These are phyloP conservation scores for Drosophila willistoni DNA, from an alignment of 1,140 invertebrate species.

Conservation along the genomic window DNA sequence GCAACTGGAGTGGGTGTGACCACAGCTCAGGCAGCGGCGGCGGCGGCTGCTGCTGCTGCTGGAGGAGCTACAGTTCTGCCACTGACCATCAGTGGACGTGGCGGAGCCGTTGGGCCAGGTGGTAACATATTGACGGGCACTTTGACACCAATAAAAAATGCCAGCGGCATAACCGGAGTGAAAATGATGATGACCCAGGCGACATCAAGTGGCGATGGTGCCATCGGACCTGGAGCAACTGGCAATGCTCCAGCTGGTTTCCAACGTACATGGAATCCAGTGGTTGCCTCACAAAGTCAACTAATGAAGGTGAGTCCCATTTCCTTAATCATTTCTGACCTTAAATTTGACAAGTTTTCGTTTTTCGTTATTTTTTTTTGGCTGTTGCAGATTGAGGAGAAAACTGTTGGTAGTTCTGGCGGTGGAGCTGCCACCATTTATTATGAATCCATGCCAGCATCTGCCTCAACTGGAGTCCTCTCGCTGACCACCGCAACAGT, in stretches of 20 bases:
- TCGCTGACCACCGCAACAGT: slow-evolving; percentile 76
- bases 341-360: no score
- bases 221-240: slow-evolving; percentile 13
- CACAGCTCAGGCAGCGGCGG: slow-evolving; percentile 30
- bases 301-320: slow-evolving; percentile 36
- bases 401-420: slow-evolving; percentile 3
- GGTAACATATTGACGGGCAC: slow-evolving; percentile 74
- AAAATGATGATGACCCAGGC: slow-evolving; percentile 81
- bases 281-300: slow-evolving; percentile 51
- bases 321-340: neutral
- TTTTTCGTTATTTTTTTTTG: no score
- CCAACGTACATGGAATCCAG: slow-evolving; percentile 48
- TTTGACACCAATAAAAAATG: slow-evolving; percentile 75
- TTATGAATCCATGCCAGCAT: slow-evolving; percentile 79
- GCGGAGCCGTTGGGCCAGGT: slow-evolving; percentile 39
- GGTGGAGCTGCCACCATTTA: slow-evolving; percentile 78
- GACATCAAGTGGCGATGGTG: neutral
- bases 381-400: slow-evolving; percentile 37
- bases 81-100: slow-evolving; percentile 68
- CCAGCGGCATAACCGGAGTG: slow-evolving; percentile 68
- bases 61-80: slow-evolving; percentile 76
- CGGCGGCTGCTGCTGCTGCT: slow-evolving; percentile 33
- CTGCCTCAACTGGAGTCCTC: slow-evolving; percentile 73
- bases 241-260: slow-evolving; percentile 34
- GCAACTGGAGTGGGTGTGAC: slow-evolving; percentile 42